These are phyloP conservation scores for Graptemys geographica DNA, from an alignment of 2,797 vertebrate species.

Conservation along the genomic window DNA sequence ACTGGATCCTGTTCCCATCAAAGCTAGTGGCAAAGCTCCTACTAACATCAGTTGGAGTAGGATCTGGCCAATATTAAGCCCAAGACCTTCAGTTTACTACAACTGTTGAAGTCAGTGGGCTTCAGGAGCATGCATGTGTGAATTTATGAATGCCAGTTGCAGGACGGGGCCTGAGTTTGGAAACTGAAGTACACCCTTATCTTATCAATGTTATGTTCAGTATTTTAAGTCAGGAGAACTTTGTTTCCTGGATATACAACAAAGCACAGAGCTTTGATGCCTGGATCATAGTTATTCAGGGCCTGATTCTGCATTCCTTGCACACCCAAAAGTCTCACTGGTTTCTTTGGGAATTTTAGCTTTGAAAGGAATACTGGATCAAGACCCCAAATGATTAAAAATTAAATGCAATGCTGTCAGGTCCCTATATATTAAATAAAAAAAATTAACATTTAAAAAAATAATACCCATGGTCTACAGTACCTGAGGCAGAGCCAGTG, in stretches of 20 bases:
- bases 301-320: constrained; percentile 60
- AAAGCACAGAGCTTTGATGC: constrained; percentile 62
- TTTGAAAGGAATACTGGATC: constrained; percentile 69
- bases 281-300: background rate
- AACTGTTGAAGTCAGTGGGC: background rate
- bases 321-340: constrained; percentile 57
- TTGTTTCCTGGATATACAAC: constrained; percentile 69
- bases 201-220: constrained; percentile 42
- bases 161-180: constrained; percentile 13
- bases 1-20: background rate
- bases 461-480: constrained; percentile 63
- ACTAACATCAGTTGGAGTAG: background rate
- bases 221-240: constrained; percentile 54
- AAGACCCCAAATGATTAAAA: constrained; percentile 69
- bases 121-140: background rate
- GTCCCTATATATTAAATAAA: constrained; percentile 66
- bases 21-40: background rate
- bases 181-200: constrained; percentile 39
- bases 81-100: background rate
- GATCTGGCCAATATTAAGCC: background rate
- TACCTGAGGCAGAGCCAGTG: constrained; percentile 49
- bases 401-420: constrained; percentile 62
- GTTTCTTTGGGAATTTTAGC: constrained; percentile 59
- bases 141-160: constrained; percentile 51
- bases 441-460: constrained; percentile 77